Percentiles rank a stretch among this genome's conserved stretches.
Conservation (phyloP, 2,888 invertebrate genomes). For the Macaria notata region DNA sequence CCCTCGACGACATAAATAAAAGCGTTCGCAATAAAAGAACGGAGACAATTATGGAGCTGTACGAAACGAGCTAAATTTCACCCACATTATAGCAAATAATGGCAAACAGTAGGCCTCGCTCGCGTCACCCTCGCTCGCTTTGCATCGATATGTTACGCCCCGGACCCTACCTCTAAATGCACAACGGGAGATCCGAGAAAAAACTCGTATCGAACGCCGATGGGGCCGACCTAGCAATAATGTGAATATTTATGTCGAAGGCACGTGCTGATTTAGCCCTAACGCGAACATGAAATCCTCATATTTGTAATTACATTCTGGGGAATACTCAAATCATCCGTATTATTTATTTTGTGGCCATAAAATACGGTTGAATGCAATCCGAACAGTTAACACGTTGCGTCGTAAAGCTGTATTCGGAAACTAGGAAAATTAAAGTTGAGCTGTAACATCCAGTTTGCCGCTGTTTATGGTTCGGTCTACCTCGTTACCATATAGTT, state of each 20-base stretch:
- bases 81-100: slow-evolving; percentile 80
- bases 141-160: slow-evolving; percentile 73
- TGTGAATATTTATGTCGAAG: slow-evolving; percentile 76
- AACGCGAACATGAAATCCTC: slow-evolving; percentile 73
- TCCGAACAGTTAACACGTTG: slow-evolving; percentile 29
- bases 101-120: slow-evolving; percentile 72
- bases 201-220: slow-evolving; percentile 55
- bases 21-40: slow-evolving; percentile 64
- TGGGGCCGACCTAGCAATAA: slow-evolving; percentile 67
- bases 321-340: slow-evolving; percentile 29
- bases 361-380: slow-evolving; percentile 24
- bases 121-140: slow-evolving; percentile 62
- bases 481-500: slow-evolving; percentile 59
- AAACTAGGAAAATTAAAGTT: slow-evolving; percentile 51
- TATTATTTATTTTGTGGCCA: slow-evolving; percentile 18
- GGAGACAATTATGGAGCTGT: slow-evolving; percentile 73
- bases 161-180: slow-evolving; percentile 75
- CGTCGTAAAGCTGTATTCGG: slow-evolving; percentile 38
- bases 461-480: slow-evolving; percentile 49
- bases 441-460: slow-evolving; percentile 46
- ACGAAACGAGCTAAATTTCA: slow-evolving; percentile 77
- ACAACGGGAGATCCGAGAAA: slow-evolving; percentile 71
- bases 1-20: slow-evolving; percentile 50
- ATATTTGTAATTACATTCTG: slow-evolving; percentile 69
- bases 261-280: slow-evolving; percentile 74